Percentiles rank a stretch among this genome's conserved stretches.
Evolutionary conservation across 2,113 vertebrate species (phyloP).

Genomic region (Catagonus wagneri): DNA sequence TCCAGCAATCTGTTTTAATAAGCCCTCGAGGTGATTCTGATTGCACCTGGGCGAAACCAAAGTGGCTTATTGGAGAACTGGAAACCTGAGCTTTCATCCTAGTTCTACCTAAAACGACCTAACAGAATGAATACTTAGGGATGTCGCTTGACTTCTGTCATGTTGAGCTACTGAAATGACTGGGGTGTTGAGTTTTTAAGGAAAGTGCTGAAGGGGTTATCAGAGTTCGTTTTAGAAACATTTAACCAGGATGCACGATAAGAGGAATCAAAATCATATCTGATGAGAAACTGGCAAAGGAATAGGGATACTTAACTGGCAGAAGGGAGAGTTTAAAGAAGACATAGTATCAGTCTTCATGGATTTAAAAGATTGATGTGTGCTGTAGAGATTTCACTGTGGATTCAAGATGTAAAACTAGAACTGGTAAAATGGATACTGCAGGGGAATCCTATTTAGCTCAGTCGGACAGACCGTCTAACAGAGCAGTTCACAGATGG

Average conservation of each 20-base stretch:
- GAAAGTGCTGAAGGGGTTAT: neutral
- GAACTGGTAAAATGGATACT: slow-evolving; percentile 45
- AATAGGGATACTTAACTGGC: neutral
- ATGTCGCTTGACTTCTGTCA: neutral
- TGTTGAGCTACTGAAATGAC: slow-evolving; percentile 26
- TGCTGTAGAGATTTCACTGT: slow-evolving; percentile 45
- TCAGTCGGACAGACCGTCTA: neutral
- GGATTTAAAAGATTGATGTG: neutral
- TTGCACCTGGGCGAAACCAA: neutral
- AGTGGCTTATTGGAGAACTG: neutral
- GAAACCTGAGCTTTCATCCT: slow-evolving; percentile 43
- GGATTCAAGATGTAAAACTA: neutral
- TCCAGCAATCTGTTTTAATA: neutral
- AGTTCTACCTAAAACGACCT: neutral
- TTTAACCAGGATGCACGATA: neutral
- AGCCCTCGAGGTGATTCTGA: neutral
- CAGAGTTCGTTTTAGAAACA: neutral
- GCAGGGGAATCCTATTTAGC: neutral
- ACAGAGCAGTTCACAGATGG: slow-evolving; percentile 33
- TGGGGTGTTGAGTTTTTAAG: neutral
- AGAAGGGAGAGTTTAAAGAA: slow-evolving; percentile 7
- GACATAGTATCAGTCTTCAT: neutral
- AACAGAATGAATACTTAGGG: neutral
- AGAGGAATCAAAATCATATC: neutral
- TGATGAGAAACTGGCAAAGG: slow-evolving; percentile 19